A percentile compares a stretch with the other conserved stretches of the same genome.
Conservation (phyloP, 2,113 vertebrate genomes). For the Ictalurus punctatus region DNA sequence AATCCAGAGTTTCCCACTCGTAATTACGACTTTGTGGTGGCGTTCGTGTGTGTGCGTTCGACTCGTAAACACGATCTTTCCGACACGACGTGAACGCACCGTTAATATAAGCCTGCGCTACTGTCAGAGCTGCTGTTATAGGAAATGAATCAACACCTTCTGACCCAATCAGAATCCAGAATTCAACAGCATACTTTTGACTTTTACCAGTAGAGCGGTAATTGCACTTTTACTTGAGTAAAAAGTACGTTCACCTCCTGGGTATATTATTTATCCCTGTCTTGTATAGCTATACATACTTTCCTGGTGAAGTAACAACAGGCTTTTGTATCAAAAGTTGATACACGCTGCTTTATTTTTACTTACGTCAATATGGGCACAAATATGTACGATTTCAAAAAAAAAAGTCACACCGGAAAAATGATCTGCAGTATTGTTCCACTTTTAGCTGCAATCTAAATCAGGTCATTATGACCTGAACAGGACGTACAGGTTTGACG, state of each 20-base stretch:
- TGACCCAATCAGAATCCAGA: not conserved
- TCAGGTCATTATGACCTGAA: not conserved
- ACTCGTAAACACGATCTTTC: no score
- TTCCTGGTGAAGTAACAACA: slow-evolving; percentile 21
- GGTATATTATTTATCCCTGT: not conserved
- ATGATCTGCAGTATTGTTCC: not conserved
- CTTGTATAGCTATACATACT: not conserved
- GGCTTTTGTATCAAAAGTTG: not conserved
- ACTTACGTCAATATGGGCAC: not conserved
- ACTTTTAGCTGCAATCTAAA: slow-evolving; percentile 14
- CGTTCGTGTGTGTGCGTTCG: no score
- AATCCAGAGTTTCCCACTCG: no score
- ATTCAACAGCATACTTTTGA: not conserved
- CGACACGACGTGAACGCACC: no score
- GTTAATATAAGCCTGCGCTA: not conserved
- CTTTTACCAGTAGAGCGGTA: not conserved
- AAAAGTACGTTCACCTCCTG: not conserved
- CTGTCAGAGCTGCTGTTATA: not conserved
- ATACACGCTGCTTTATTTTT: not conserved
- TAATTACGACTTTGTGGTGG: no score
- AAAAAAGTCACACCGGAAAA: not conserved
- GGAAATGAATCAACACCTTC: not conserved
- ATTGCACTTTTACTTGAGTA: not conserved
- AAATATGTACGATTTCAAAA: not conserved
- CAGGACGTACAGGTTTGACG: not conserved